Base-by-base conservation (phyloP, 1,140 invertebrate genomes). In the Heliothis virescens region DNA sequence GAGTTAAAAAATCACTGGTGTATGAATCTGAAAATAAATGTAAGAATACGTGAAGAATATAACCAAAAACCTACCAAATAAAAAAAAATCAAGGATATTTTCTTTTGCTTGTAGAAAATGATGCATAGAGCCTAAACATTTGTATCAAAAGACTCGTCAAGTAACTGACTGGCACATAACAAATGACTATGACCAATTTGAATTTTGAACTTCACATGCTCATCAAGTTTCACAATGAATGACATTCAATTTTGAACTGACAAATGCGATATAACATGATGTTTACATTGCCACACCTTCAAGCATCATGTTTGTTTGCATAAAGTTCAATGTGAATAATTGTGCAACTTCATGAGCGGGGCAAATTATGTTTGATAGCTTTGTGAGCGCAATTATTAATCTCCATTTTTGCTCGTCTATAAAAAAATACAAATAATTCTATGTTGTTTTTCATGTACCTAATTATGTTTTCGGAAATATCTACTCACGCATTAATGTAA, bases 231-330 rank as follows among this genome's bases (percentile, higher is more conserved):
- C 47, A 11, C 12, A 69, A 50, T 69, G 11, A 52, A 21, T 50
- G 18, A 26, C 41, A 48, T 52, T 50, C 18, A 52, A 26, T 21
- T 26, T 2, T 26, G 21, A 71, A 52, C 18, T n/a, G 34, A 71
- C 48, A 63, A 63, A 63, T 53, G 7, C 59, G 69, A 72, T 60
- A 79, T 60, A 67, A 18, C 47, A 59, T 74, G 13, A 18, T 16
- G 29, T 18, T 13, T 65, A 12, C 26, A 13, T 53, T 29, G 10
- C 29, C 62, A 63, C 34, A 12, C 11, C 13, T 18, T 50, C 26
- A 71, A 71, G 47, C 21, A 26, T 71, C 48, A 26, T 71, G 10
- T 52, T 71, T 29, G 21, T 71, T 26, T 16, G 26, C 21, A 29
- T 10, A 71, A 50, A 71, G 48, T 71, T 71, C 48, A 71, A 29